Evolutionary conservation across 2,888 invertebrate species (phyloP).

Genomic region (Cactoblastis cactorum): DNA sequence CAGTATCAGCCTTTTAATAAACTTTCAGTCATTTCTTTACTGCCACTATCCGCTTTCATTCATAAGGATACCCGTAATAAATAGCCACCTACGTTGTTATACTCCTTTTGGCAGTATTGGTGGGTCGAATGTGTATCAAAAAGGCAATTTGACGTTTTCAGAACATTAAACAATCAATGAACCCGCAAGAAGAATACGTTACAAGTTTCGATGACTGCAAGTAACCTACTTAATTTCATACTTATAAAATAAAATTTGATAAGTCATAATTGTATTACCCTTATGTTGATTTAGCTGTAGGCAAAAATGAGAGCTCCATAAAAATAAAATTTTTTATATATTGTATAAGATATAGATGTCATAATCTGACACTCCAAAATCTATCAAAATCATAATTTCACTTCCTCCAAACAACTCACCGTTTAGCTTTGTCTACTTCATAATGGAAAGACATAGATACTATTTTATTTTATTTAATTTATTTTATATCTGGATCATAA

Average conservation of each 20-base stretch:
- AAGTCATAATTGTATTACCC: too few species aligned
- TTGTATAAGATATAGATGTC: too few species aligned
- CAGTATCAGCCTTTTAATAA: conserved; percentile 8
- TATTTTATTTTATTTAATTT: too few species aligned
- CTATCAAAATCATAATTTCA: too few species aligned
- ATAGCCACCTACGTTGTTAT: conserved; percentile 15
- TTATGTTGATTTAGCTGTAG: too few species aligned
- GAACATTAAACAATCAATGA: conserved; percentile 1
- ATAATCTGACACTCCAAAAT: too few species aligned
- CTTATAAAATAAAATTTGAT: background rate
- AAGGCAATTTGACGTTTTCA: conserved; percentile 30
- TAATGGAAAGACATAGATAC: too few species aligned
- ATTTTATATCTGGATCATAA: too few species aligned
- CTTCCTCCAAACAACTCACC: too few species aligned
- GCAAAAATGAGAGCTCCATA: too few species aligned
- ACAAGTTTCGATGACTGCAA: background rate
- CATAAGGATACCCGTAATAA: conserved; percentile 16
- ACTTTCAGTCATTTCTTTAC: conserved; percentile 1
- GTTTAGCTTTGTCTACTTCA: too few species aligned
- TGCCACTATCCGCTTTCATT: conserved; percentile 12
- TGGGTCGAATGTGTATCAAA: conserved; percentile 19
- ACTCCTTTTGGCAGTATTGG: conserved; percentile 36
- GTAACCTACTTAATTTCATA: background rate
- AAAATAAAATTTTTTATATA: too few species aligned
- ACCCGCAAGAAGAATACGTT: background rate